phyloP scores from a whole-genome alignment of 1,140 invertebrate species.

The Polypedilum pembai region DNA sequence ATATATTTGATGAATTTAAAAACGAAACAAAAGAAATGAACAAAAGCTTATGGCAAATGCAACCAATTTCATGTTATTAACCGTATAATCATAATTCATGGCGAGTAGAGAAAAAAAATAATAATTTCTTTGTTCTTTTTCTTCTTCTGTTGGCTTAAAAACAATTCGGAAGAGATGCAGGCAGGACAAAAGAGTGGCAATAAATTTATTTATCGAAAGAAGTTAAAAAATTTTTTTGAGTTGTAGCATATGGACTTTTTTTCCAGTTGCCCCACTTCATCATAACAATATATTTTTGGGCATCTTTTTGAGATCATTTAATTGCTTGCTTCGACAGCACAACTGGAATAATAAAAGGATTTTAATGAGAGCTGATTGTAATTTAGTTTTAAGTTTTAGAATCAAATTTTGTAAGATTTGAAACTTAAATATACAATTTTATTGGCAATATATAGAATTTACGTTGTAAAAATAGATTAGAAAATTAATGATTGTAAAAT shows the following conservation, averaged over 20 bases:
- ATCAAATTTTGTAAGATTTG: no score
- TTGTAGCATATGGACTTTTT: conserved; percentile 4
- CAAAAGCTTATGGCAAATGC: conserved; percentile 24
- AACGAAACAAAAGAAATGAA: not conserved
- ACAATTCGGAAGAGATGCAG: conserved; percentile 2
- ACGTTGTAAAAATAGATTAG: no score
- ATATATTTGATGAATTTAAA: not conserved
- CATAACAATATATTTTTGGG: conserved; percentile 1
- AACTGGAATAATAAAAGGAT: no score
- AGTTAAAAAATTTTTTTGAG: not conserved
- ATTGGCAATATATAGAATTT: no score
- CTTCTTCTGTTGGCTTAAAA: not conserved
- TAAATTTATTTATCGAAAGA: not conserved
- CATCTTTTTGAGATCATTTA: not conserved
- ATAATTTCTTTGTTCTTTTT: no score
- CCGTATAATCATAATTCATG: conserved; percentile 27
- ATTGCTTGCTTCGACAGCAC: not conserved
- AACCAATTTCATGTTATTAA: conserved; percentile 28
- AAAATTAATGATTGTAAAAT: no score
- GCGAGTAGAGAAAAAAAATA: no score
- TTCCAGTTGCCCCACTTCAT: not conserved
- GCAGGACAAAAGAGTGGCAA: conserved; percentile 9
- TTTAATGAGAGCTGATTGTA: no score
- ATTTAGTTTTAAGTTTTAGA: no score
- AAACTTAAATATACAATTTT: no score